Evolutionary conservation across 2,797 vertebrate genomes (phyloP).

Genomic region (Neopelma chrysocephalum): DNA sequence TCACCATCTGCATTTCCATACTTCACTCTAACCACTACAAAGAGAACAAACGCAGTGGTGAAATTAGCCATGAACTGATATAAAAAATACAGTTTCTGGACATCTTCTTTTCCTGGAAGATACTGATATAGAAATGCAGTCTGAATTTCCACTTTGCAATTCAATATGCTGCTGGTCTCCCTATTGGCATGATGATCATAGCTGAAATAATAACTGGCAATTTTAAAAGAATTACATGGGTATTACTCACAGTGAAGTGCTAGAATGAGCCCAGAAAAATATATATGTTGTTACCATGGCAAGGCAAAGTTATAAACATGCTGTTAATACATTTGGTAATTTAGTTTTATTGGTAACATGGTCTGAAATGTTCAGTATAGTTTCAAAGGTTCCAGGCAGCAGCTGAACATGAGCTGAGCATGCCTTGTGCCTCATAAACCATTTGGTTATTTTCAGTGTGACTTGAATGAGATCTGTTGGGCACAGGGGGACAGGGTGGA

Average conservation of each 20-base stretch:
- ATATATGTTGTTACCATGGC: conserved; percentile 39
- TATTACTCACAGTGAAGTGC: conserved; percentile 28
- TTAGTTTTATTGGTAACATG: not conserved
- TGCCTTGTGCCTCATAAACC: not conserved
- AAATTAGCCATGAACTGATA: not conserved
- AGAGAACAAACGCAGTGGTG: not conserved
- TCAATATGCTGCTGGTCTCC: not conserved
- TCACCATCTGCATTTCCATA: conserved; percentile 96
- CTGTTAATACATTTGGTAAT: conserved; percentile 9
- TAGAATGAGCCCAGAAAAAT: conserved; percentile 25
- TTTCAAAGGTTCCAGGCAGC: conserved; percentile 10
- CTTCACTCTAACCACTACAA: conserved; percentile 93
- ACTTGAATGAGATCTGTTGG: not conserved
- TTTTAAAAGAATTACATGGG: conserved; percentile 26
- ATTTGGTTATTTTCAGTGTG: not conserved
- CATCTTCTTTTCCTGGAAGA: not conserved
- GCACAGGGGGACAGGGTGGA: not conserved
- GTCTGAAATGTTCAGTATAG: not conserved
- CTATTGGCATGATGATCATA: not conserved
- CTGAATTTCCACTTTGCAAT: conserved; percentile 47
- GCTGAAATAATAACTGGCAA: conserved; percentile 18
- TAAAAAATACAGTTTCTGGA: not conserved
- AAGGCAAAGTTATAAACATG: not conserved
- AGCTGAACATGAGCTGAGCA: not conserved
- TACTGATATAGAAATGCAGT: not conserved